Evolutionary conservation across 2,888 invertebrate species (phyloP), one percentile per base, ranked within the genome.

Genomic region (Mesochorus sp.): DNA sequence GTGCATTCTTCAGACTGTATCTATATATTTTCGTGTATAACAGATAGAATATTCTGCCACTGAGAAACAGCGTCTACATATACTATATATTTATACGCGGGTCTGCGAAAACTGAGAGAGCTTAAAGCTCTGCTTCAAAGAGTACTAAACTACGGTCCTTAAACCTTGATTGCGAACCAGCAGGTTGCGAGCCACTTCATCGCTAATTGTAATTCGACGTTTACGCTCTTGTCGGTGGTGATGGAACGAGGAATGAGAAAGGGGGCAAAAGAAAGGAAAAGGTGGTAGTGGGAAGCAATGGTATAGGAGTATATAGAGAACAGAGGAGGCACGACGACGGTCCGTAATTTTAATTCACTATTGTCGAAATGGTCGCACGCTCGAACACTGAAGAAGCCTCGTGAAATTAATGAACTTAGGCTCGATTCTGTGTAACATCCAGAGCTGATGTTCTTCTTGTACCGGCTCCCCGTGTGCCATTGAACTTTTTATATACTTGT

Each of bases 131-230:
- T 42, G 73, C 73, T 51, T 55, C 49, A 71, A 74, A 71, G 76
- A 79, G 71, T 64, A 72, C 73, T 83, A 81, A 84, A 82, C 79
- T 82, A 81, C 79, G 79, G 81, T 82, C 80, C 82, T 86, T 80
- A 79, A 83, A 79, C 80, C 79, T 81, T 83, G 84, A 85, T 85
- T 83, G 82, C 83, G 74, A 75, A 72, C 73, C 62, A 76, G 82
- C 83, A 68, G 76, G 77, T 79, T 77, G 79, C 79, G 70, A 78
- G 74, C 79, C 83, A 84, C 86, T 86, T 85, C 84, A 85, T 86
- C 86, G 85, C 88, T 88, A 88, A 88, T 88, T 88, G 86, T 88
- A 88, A 88, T 88, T 88, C 85, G 86, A 88, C 87, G 88, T 88
- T 88, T 87, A 66, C 61, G 76, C 72, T 73, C 70, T 76, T 75